These are phyloP conservation scores for Drosophila setosimentum DNA, from an alignment of 2,888 invertebrate species.

Conservation along the genomic window DNA sequence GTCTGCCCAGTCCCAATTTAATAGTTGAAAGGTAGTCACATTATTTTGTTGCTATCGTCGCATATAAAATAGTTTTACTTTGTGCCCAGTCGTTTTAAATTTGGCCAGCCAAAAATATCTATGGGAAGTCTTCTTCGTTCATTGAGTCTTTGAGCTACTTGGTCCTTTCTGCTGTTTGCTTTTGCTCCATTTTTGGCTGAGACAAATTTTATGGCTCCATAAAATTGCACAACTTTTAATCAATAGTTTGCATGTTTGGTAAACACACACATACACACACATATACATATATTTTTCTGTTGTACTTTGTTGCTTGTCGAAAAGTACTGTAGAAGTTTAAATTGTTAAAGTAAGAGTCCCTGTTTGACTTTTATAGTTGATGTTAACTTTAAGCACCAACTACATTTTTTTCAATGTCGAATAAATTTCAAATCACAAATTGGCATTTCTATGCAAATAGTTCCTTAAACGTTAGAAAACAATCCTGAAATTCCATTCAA, in stretches of 20 bases:
- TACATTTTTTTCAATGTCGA: not conserved
- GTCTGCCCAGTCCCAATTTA: slow-evolving; percentile 9
- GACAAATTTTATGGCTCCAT: slow-evolving; percentile 51
- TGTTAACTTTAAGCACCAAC: not conserved
- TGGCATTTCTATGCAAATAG: slow-evolving; percentile 12
- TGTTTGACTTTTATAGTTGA: not conserved
- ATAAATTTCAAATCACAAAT: slow-evolving; percentile 1
- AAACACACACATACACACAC: slow-evolving; percentile 1
- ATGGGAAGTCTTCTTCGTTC: slow-evolving; percentile 36
- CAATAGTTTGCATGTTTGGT: slow-evolving; percentile 58
- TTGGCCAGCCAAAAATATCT: slow-evolving; percentile 52
- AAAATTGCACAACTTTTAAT: slow-evolving; percentile 60
- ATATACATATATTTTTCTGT: not conserved
- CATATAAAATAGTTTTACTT: slow-evolving; percentile 72
- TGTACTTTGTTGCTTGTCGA: slow-evolving; percentile 12
- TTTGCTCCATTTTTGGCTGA: slow-evolving; percentile 35
- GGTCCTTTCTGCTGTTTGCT: not conserved
- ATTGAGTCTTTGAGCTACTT: slow-evolving; percentile 36
- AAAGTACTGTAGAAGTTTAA: slow-evolving; percentile 10
- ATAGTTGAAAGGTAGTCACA: slow-evolving; percentile 63
- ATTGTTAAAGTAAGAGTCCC: slow-evolving; percentile 7
- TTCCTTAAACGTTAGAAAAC: not conserved
- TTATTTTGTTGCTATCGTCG: slow-evolving; percentile 65
- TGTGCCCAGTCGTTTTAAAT: slow-evolving; percentile 50
- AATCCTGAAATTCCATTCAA: slow-evolving; percentile 4